These are phyloP conservation scores for Henricia sp. DNA, from an alignment of 53 echinoderm and acorn worm genomes.

Conservation along the genomic window DNA sequence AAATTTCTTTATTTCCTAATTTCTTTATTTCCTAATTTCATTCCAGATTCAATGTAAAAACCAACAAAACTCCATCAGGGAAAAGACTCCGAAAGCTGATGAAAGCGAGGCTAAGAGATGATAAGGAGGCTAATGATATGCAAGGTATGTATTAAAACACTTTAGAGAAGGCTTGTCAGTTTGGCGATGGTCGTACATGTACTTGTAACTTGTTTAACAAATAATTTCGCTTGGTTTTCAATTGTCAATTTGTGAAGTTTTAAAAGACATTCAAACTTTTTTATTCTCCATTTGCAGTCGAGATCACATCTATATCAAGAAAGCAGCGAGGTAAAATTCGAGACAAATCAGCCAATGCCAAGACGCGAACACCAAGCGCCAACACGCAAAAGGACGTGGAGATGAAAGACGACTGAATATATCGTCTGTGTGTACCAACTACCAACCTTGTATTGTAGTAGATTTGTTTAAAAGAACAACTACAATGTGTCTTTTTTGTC, in stretches of 20 bases:
- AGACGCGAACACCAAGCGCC: constrained; percentile 12
- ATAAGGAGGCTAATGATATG: constrained; percentile 67
- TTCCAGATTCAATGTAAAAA: constrained; percentile 46
- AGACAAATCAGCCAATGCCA: constrained; percentile 1
- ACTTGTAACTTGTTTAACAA: background rate
- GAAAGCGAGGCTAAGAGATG: constrained; percentile 55
- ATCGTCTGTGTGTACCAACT: too few relatives aligned
- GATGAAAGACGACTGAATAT: background rate
- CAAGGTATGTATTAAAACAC: constrained; percentile 39
- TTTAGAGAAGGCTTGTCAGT: background rate
- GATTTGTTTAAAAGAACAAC: too few relatives aligned
- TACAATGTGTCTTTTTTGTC: too few relatives aligned
- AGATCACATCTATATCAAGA: background rate
- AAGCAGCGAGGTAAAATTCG: constrained; percentile 9
- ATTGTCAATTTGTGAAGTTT: background rate
- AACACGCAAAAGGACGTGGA: background rate
- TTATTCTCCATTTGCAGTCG: background rate
- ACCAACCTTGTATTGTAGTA: too few relatives aligned
- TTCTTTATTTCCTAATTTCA: background rate
- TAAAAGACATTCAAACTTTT: background rate
- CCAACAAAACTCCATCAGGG: constrained; percentile 51
- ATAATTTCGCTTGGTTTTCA: background rate
- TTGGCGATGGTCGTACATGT: background rate
- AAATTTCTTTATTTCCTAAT: background rate
- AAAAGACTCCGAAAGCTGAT: constrained; percentile 72